phyloP scores from a whole-genome alignment of 1,140 invertebrate species.

The Drosophila sulfurigaster region DNA sequence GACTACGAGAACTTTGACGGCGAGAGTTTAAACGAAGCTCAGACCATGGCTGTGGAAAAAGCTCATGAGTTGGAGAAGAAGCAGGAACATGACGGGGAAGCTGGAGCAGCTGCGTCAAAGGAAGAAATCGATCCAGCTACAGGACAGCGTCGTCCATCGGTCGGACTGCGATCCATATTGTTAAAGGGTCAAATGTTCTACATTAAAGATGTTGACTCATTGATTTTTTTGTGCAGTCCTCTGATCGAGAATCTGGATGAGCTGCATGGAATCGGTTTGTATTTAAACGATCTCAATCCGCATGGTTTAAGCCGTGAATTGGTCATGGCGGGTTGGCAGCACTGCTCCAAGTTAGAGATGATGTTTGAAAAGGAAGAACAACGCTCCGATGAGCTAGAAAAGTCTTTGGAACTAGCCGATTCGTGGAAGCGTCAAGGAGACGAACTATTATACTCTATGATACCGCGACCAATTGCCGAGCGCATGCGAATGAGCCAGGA shows the following conservation, averaged over 20 bases:
- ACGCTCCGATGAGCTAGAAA: conserved; percentile 90
- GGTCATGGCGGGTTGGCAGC: conserved; percentile 94
- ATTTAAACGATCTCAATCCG: conserved; percentile 93
- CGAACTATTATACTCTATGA: conserved; percentile 96
- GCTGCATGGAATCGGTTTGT: conserved; percentile 91
- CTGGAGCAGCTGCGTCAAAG: conserved; percentile 17
- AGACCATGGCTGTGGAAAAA: conserved; percentile 66
- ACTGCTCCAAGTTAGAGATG: conserved; percentile 92
- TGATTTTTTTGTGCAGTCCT: conserved; percentile 94
- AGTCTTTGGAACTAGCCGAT: conserved; percentile 90
- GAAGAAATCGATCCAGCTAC: conserved; percentile 58
- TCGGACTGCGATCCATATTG: conserved; percentile 89
- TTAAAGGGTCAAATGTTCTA: conserved; percentile 94
- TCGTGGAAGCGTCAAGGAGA: conserved; percentile 94
- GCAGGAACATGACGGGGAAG: conserved; percentile 55
- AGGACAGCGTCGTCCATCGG: conserved; percentile 88
- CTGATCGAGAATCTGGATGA: conserved; percentile 94
- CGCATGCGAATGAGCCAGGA: conserved; percentile 88
- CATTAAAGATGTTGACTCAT: conserved; percentile 90
- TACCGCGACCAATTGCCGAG: conserved; percentile 90
- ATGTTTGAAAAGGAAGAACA: conserved; percentile 93
- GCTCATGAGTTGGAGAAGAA: conserved; percentile 60
- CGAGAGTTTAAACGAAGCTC: conserved; percentile 65
- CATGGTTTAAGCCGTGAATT: conserved; percentile 94
- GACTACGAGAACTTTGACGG: conserved; percentile 70